These are phyloP conservation scores for Leptura quadrifasciata DNA, from an alignment of 2,888 invertebrate genomes.

Conservation along the genomic window DNA sequence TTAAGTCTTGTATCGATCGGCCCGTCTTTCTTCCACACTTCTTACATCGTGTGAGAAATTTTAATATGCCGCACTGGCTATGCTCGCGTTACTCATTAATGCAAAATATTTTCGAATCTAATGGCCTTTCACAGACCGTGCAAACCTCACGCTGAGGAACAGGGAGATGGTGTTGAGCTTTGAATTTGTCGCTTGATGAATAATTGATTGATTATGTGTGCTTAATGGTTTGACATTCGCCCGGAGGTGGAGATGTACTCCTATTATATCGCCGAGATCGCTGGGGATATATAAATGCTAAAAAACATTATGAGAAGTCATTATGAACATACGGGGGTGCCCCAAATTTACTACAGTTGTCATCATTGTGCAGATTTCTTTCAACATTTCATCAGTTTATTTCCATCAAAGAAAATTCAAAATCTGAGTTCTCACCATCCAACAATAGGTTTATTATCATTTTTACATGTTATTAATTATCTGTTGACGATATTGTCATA, in stretches of 20 bases:
- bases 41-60: conserved; percentile 72
- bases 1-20: conserved; percentile 71
- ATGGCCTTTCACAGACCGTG: conserved; percentile 44
- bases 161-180: conserved; percentile 22
- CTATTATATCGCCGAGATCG: conserved; percentile 32
- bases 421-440: not conserved
- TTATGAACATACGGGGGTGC: conserved; percentile 11
- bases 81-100: conserved; percentile 70
- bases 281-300: conserved; percentile 31
- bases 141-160: conserved; percentile 10
- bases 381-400: not conserved
- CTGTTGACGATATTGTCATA: not conserved
- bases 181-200: conserved; percentile 46
- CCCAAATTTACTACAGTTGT: not conserved
- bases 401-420: not conserved
- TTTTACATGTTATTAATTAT: not conserved
- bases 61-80: conserved; percentile 70
- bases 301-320: conserved; percentile 20
- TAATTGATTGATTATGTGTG: conserved; percentile 49
- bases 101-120: conserved; percentile 65
- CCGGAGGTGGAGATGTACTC: conserved; percentile 34
- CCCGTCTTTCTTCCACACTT: conserved; percentile 70
- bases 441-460: not conserved
- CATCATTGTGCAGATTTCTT: not conserved
- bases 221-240: conserved; percentile 44